Base-by-base conservation (phyloP, 2,888 invertebrate genomes). In the Pandemis heparana region DNA sequence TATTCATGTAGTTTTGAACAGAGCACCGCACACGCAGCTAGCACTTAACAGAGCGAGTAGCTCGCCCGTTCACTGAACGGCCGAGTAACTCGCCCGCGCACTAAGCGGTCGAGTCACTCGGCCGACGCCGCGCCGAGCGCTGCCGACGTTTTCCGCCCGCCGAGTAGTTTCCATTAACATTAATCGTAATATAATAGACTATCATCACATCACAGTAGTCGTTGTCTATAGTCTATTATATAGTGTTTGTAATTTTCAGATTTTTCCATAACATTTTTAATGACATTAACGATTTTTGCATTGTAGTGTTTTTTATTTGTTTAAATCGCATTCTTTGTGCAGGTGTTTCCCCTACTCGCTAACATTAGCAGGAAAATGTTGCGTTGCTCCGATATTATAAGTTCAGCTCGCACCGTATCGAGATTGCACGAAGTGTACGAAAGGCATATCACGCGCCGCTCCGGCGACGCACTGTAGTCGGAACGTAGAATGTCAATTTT, bases 351-450 rank as follows among this genome's bases (percentile, higher is more conserved):
- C 89, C 93, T 91, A 90, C 89, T 89, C 90, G 92, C 92, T 94
- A 94, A 94, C 94, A 90, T 88, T 91, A 92, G 94, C 94, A 94
- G 92, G 92, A 93, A 94, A 94, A 94, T 94, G 94, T 94, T 94
- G 94, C 94, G 90, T 92, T 91, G 91, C 90, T 92, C 89, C 90
- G 85, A 85, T 85, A 86, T 56, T 88, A 83, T 86, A 83, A 87
- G 85, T 83, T 87, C 81, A 85, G 79, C 85, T 84, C 78, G 77
- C 82, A 78, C 76, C 83, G 86, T 79, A 75, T 80, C 84, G 82
- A 83, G 83, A 83, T 83, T 88, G 93, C 93, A 93, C 92, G 92
- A 88, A 84, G 84, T 89, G 87, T 86, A 87, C 83, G 83, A 87
- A 84, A 85, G 85, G 89, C 90, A 90, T 91, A 16, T 53, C 51